Conservation (phyloP, 2,797 vertebrate genomes). For the Dermochelys coriacea region DNA sequence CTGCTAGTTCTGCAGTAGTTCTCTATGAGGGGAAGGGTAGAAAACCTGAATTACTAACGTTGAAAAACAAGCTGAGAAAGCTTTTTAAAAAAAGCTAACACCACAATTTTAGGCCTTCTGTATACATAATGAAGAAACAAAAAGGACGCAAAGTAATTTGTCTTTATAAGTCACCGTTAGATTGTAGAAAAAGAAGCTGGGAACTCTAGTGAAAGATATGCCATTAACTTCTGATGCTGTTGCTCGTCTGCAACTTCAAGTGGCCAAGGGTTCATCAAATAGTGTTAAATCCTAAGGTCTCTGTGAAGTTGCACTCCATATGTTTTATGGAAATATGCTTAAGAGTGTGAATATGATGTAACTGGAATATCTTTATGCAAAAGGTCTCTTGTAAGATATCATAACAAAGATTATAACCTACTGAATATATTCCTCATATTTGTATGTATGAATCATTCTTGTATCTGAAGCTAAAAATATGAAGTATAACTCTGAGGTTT, state of each 20-base stretch:
- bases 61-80: not conserved
- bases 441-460: too few species aligned
- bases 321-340: too few species aligned
- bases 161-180: not conserved
- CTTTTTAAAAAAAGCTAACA: not conserved
- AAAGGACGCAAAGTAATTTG: not conserved
- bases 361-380: too few species aligned
- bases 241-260: not conserved
- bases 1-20: not conserved
- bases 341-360: too few species aligned
- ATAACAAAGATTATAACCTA: too few species aligned
- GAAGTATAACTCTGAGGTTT: too few species aligned
- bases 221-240: not conserved
- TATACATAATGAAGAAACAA: not conserved
- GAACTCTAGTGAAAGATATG: not conserved
- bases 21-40: not conserved
- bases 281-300: not conserved
- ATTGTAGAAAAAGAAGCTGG: not conserved
- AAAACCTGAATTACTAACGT: not conserved
- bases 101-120: not conserved
- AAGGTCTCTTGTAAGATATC: too few species aligned
- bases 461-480: too few species aligned
- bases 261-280: not conserved
- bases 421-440: too few species aligned
- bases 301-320: too few species aligned